A percentile compares a stretch with the other conserved stretches of the same genome.
phyloP scores from a whole-genome alignment of 2,113 vertebrate genomes.

The Pseudolaguvia tuberculata region DNA sequence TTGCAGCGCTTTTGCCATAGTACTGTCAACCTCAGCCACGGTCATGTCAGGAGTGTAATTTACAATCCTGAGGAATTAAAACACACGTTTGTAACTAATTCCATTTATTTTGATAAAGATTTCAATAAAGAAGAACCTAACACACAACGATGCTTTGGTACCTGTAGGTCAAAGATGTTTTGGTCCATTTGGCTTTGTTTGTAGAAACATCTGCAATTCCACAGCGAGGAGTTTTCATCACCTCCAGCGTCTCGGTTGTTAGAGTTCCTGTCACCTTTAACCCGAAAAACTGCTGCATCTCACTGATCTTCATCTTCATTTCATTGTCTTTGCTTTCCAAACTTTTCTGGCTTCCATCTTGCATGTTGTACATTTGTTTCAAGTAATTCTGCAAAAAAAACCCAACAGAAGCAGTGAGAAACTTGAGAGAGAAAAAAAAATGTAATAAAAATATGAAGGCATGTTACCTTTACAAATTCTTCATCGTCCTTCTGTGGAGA shows the following conservation, averaged over 20 bases:
- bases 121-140: not conserved
- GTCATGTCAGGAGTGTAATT: constrained; percentile 78
- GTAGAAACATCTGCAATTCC: constrained; percentile 68
- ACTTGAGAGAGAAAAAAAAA: not conserved
- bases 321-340: constrained; percentile 38
- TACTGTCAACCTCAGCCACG: constrained; percentile 62
- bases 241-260: constrained; percentile 64
- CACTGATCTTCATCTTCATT: constrained; percentile 60
- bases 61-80: constrained; percentile 69
- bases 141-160: constrained; percentile 43
- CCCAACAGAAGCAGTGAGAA: not conserved
- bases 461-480: constrained; percentile 57
- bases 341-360: constrained; percentile 21
- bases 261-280: constrained; percentile 69
- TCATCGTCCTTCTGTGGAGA: constrained; percentile 42
- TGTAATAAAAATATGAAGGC: not conserved
- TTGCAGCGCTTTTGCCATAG: constrained; percentile 70
- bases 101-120: not conserved
- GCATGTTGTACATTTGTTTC: constrained; percentile 64
- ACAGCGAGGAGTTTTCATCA: constrained; percentile 77
- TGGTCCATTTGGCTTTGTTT: constrained; percentile 74
- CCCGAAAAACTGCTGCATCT: constrained; percentile 80
- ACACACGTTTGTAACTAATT: not conserved
- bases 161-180: constrained; percentile 77
- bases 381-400: constrained; percentile 62